phyloP scores from a whole-genome alignment of 2,113 vertebrate genomes.

The Agapornis roseicollis region DNA sequence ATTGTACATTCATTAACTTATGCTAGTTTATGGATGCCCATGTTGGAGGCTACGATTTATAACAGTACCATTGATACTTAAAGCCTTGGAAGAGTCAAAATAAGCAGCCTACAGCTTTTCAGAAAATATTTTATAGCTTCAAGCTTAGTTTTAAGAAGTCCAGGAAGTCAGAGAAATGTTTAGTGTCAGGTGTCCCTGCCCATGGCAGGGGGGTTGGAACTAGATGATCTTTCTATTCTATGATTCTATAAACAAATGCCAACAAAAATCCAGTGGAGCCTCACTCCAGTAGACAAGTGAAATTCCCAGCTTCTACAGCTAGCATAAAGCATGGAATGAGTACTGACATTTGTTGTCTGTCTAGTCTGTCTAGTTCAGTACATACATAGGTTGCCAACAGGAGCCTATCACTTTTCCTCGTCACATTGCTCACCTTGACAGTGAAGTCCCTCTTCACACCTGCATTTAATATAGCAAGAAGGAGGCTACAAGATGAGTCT shows the following conservation, averaged over 20 bases:
- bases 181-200: too few species aligned
- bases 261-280: neutral
- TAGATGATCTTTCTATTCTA: too few species aligned
- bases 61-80: neutral
- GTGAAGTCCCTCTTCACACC: neutral
- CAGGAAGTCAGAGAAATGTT: neutral
- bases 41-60: neutral
- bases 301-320: neutral
- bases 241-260: neutral
- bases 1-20: neutral
- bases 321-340: neutral
- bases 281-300: neutral
- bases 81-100: neutral
- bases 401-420: neutral
- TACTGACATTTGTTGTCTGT: neutral
- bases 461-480: neutral
- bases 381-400: neutral
- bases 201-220: too few species aligned
- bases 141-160: neutral
- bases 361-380: neutral
- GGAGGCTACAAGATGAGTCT: neutral
- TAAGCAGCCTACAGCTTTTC: neutral
- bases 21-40: neutral
- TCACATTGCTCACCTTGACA: neutral
- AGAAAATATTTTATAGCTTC: neutral